phyloP scores from a whole-genome alignment of 1,140 invertebrate genomes.

The Achroia grisella region DNA sequence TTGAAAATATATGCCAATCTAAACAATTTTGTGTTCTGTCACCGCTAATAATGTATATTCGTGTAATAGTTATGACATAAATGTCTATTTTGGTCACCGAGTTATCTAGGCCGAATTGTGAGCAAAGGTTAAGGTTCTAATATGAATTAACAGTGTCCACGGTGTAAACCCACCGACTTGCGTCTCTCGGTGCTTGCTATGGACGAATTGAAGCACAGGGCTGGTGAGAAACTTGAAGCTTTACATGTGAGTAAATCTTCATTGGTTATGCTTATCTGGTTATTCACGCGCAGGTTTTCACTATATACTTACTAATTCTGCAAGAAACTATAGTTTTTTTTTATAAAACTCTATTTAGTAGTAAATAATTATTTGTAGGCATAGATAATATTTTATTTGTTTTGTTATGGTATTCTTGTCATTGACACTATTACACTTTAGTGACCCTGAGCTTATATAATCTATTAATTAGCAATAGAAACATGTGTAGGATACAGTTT shows the following conservation, averaged over 20 bases:
- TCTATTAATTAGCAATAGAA: conserved; percentile 7
- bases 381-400: too few species aligned
- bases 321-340: too few species aligned
- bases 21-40: conserved; percentile 4
- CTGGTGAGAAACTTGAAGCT: conserved; percentile 56
- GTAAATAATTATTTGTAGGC: too few species aligned
- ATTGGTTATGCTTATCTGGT: conserved; percentile 20
- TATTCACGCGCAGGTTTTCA: conserved; percentile 17
- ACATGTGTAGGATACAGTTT: neutral
- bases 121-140: conserved; percentile 66
- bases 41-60: conserved; percentile 5
- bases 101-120: conserved; percentile 54
- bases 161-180: conserved; percentile 27
- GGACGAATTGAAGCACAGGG: conserved; percentile 58
- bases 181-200: conserved; percentile 36
- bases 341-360: too few species aligned
- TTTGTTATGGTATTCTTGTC: conserved; percentile 19
- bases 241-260: conserved; percentile 49
- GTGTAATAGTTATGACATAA: conserved; percentile 32
- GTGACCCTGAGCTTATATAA: conserved; percentile 53
- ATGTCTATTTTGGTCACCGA: conserved; percentile 53
- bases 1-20: conserved; percentile 2
- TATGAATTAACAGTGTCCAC: conserved; percentile 42
- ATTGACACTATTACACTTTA: conserved; percentile 18
- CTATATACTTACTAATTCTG: too few species aligned